Evolutionary conservation across 64 coral and sea anemone genomes (phyloP).

Genomic region (Actinia tenebrosa): DNA sequence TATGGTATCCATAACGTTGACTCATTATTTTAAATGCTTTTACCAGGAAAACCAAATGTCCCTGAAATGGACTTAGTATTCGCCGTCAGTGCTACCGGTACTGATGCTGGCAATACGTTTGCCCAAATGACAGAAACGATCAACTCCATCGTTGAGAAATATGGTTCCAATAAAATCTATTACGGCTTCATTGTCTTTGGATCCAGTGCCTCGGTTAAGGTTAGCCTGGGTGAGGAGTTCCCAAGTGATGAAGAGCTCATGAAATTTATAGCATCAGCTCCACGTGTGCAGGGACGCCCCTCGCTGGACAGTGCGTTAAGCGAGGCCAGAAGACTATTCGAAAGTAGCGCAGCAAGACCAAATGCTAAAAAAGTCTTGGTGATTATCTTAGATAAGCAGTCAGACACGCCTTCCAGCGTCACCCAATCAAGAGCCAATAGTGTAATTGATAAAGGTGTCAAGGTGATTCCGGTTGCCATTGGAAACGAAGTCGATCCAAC

Average conservation of each 20-base stretch:
- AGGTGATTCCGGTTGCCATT: slow-evolving; percentile 29
- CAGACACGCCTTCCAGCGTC: not conserved
- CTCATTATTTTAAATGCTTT: not conserved
- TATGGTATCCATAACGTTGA: too few relatives aligned
- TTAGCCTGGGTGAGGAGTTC: slow-evolving; percentile 35
- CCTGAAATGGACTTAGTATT: slow-evolving; percentile 44
- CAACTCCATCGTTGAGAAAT: slow-evolving; percentile 44
- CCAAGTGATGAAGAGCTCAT: slow-evolving; percentile 10
- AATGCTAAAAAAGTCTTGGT: slow-evolving; percentile 31
- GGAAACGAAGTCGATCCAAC: slow-evolving; percentile 12
- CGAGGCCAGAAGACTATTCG: slow-evolving; percentile 8
- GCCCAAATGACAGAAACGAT: slow-evolving; percentile 35
- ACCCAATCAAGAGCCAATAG: not conserved
- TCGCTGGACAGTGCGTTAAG: not conserved
- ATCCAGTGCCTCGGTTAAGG: slow-evolving; percentile 46
- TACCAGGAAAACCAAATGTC: not conserved
- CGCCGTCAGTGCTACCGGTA: slow-evolving; percentile 26
- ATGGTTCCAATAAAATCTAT: slow-evolving; percentile 53
- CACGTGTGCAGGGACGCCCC: not conserved
- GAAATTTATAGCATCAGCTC: not conserved
- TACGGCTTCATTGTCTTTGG: slow-evolving; percentile 80
- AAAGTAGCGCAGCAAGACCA: not conserved
- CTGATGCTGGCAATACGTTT: slow-evolving; percentile 21
- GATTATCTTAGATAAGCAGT: slow-evolving; percentile 16
- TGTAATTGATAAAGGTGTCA: not conserved